Conservation (phyloP, 2,888 invertebrate species). For the Troilus luridus region DNA sequence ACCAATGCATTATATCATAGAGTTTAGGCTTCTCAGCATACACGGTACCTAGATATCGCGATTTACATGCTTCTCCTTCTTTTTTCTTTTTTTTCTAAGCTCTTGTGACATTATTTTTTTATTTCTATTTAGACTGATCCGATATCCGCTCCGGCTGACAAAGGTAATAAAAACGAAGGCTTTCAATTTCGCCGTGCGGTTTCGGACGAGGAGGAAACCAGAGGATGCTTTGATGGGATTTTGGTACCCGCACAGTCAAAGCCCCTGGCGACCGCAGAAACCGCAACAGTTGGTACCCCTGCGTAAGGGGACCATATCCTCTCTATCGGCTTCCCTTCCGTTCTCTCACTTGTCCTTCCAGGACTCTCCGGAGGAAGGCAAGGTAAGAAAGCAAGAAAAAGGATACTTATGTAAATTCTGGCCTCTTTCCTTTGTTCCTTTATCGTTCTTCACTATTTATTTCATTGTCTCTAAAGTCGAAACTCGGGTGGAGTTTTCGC, state of each 20-base stretch:
- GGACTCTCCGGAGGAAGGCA: neutral
- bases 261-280: slow-evolving; percentile 3
- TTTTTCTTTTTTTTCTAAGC: too few relatives aligned
- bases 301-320: neutral
- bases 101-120: neutral
- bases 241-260: slow-evolving; percentile 21
- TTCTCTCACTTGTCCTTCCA: neutral
- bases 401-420: slow-evolving; percentile 7
- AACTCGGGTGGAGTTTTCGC: neutral
- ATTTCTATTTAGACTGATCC: neutral
- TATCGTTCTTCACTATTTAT: neutral
- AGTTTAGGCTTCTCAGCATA: too few relatives aligned
- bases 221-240: slow-evolving; percentile 17
- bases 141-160: neutral
- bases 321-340: neutral
- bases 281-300: neutral
- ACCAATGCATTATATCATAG: too few relatives aligned
- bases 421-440: neutral
- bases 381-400: neutral
- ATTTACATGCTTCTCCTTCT: too few relatives aligned
- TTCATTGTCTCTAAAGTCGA: neutral
- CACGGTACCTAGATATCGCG: too few relatives aligned
- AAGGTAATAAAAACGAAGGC: neutral
- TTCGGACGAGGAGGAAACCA: neutral
- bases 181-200: slow-evolving; percentile 11